Conservation (phyloP, 2,888 invertebrate genomes). For the Aphidius colemani region DNA sequence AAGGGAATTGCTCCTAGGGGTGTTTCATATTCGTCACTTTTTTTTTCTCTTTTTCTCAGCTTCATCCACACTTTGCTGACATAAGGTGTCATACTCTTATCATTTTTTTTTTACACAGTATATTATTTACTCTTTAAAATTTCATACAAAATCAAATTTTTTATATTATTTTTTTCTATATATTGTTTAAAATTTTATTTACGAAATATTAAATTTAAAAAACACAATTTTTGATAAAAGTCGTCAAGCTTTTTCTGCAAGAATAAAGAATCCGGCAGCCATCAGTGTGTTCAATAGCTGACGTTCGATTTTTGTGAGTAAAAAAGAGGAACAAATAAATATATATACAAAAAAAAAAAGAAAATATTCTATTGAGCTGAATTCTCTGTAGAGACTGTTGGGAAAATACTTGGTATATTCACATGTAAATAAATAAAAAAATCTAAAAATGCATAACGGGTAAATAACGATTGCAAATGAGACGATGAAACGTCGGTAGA, state of each 20-base stretch:
- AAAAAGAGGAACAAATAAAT: constrained; percentile 14
- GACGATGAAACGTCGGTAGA: constrained; percentile 15
- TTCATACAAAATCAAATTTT: not conserved
- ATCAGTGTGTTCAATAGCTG: constrained; percentile 20
- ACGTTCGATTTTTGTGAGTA: constrained; percentile 13
- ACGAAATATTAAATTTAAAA: not conserved
- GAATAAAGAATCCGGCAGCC: constrained; percentile 19
- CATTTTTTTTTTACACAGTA: not conserved
- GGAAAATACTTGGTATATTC: not conserved
- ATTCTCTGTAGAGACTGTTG: constrained; percentile 7
- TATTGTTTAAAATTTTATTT: not conserved
- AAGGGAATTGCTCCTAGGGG: constrained; percentile 58
- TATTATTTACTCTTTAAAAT: no score
- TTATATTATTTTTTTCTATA: not conserved
- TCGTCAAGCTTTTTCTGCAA: not conserved
- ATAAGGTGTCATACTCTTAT: not conserved
- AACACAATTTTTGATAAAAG: not conserved
- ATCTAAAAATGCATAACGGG: constrained; percentile 13
- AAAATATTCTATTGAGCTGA: constrained; percentile 4
- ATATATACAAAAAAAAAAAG: constrained; percentile 17
- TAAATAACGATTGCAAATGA: constrained; percentile 19
- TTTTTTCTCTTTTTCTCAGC: constrained; percentile 28
- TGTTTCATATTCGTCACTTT: constrained; percentile 30
- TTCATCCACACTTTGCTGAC: no score
- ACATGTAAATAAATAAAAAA: constrained; percentile 3